Evolutionary conservation across 2,113 vertebrate genomes (phyloP).

Genomic region (Haplochromis vanheusdeni): DNA sequence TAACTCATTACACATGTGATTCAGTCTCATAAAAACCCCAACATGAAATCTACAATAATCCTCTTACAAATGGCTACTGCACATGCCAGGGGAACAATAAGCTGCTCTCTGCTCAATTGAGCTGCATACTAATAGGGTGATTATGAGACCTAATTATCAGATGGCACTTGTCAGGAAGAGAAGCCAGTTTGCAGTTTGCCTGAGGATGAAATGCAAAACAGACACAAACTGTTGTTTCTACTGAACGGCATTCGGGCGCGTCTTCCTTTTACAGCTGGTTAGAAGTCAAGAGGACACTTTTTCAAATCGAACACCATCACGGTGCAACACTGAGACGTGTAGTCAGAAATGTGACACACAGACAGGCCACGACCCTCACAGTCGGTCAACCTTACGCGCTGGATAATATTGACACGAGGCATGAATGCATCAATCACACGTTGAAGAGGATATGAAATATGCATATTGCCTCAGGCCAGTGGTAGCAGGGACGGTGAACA

Average conservation of each 20-base stretch:
- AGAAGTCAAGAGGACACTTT: neutral
- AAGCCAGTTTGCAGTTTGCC: slow-evolving; percentile 35
- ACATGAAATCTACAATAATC: slow-evolving; percentile 46
- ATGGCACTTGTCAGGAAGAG: slow-evolving; percentile 59
- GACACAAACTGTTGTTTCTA: slow-evolving; percentile 51
- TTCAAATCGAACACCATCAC: neutral
- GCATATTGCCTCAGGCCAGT: slow-evolving; percentile 27
- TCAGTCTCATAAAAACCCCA: slow-evolving; percentile 30
- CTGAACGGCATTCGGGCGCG: neutral
- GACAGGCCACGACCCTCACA: neutral
- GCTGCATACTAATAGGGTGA: slow-evolving; percentile 65
- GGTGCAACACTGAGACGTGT: neutral
- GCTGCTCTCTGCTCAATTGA: slow-evolving; percentile 45
- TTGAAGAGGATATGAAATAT: slow-evolving; percentile 51
- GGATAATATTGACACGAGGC: slow-evolving; percentile 31
- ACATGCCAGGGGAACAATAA: slow-evolving; percentile 40
- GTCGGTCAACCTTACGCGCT: neutral
- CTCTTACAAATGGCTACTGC: slow-evolving; percentile 25
- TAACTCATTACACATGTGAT: neutral
- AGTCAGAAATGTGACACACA: neutral
- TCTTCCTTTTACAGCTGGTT: neutral
- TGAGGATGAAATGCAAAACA: slow-evolving; percentile 51
- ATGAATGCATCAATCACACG: slow-evolving; percentile 39
- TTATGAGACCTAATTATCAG: slow-evolving; percentile 68
- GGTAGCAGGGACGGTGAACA: neutral